These are phyloP conservation scores for Trachymyrmex septentrionalis DNA, from an alignment of 1,140 invertebrate genomes.

Conservation along the genomic window DNA sequence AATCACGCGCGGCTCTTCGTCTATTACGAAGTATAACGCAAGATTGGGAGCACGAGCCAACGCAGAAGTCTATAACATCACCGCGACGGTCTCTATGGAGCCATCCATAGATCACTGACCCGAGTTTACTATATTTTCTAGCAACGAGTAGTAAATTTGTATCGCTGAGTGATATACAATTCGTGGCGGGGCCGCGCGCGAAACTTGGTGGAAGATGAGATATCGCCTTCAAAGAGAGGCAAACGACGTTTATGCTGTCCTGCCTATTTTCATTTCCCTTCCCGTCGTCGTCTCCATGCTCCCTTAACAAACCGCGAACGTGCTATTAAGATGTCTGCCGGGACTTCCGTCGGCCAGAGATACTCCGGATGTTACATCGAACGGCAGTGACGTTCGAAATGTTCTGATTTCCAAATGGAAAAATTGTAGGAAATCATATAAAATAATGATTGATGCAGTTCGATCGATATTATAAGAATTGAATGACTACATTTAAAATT, in stretches of 20 bases:
- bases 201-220: slow-evolving; percentile 6
- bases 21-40: slow-evolving; percentile 48
- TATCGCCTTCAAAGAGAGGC: slow-evolving; percentile 63
- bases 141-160: slow-evolving; percentile 75
- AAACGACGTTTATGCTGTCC: slow-evolving; percentile 5
- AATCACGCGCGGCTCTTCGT: slow-evolving; percentile 26
- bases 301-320: slow-evolving; percentile 46
- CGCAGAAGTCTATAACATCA: slow-evolving; percentile 20
- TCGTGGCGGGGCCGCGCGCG: neutral
- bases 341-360: slow-evolving; percentile 17
- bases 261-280: slow-evolving; percentile 42
- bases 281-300: neutral
- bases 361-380: slow-evolving; percentile 17
- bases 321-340: slow-evolving; percentile 19
- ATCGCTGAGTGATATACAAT: slow-evolving; percentile 73
- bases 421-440: neutral
- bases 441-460: neutral
- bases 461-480: neutral
- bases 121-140: slow-evolving; percentile 67
- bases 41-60: slow-evolving; percentile 14
- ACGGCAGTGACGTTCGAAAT: neutral
- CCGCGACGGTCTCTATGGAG: slow-evolving; percentile 32
- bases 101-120: slow-evolving; percentile 65
- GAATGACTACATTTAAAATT: neutral
- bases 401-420: slow-evolving; percentile 17